These are phyloP conservation scores for Psilopsiagon aurifrons DNA, from an alignment of 2,113 vertebrate species.

Conservation along the genomic window DNA sequence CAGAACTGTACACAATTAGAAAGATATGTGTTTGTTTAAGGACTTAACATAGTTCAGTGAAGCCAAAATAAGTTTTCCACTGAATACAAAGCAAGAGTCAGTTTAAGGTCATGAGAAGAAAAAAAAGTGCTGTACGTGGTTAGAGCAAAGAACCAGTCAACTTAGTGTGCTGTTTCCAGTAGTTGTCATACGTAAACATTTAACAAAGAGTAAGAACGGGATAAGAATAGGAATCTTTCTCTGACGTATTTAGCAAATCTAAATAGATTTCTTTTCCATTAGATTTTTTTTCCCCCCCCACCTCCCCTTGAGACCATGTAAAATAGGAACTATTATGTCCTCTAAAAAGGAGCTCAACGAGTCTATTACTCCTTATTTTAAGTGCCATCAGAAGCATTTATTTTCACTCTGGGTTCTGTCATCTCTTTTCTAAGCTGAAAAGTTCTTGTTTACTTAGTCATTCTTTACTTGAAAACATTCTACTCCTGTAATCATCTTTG, in stretches of 20 bases:
- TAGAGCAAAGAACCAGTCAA: not conserved
- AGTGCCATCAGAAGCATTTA: not conserved
- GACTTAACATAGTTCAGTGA: not conserved
- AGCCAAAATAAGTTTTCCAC: not conserved
- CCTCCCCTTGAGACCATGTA: constrained; percentile 2
- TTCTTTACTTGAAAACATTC: not conserved
- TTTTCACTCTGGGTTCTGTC: not conserved
- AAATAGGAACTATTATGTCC: constrained; percentile 24
- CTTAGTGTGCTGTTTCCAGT: not conserved
- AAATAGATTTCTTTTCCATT: constrained; percentile 43
- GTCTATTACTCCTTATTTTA: constrained; percentile 1
- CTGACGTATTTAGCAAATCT: constrained; percentile 39
- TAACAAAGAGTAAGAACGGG: not conserved
- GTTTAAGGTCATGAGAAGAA: not conserved
- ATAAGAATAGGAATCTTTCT: not conserved
- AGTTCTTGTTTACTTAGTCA: not conserved
- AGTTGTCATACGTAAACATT: not conserved
- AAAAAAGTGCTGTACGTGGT: not conserved
- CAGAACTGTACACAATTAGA: not conserved
- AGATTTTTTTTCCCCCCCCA: not conserved
- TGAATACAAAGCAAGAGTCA: not conserved
- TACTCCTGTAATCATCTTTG: not conserved
- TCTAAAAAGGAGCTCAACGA: constrained; percentile 21
- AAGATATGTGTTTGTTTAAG: not conserved
- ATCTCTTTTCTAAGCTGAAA: not conserved